phyloP scores from a whole-genome alignment of 2,888 invertebrate genomes.

The Cybosia mesomella region DNA sequence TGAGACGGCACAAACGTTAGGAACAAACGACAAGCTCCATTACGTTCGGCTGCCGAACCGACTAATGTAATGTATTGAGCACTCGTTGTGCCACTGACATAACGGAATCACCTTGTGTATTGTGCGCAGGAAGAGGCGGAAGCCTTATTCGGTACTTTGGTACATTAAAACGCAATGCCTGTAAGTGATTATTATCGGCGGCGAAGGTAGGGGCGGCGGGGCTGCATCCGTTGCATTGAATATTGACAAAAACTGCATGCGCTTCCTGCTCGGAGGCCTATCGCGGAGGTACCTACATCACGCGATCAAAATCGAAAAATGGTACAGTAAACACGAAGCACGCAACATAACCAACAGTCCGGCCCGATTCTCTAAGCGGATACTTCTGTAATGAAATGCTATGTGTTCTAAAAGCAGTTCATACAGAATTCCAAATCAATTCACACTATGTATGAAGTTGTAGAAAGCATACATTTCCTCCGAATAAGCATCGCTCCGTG shows the following conservation, averaged over 20 bases:
- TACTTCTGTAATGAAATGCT: constrained; percentile 10
- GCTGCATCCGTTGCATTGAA: constrained; percentile 40
- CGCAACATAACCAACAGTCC: neutral
- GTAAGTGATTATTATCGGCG: constrained; percentile 28
- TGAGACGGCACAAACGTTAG: constrained; percentile 5
- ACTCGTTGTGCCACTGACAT: constrained; percentile 13
- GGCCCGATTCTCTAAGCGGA: constrained; percentile 6
- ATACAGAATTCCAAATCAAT: constrained; percentile 17
- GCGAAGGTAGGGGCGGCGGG: constrained; percentile 18
- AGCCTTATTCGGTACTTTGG: constrained; percentile 24
- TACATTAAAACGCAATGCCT: constrained; percentile 31
- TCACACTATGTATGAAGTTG: constrained; percentile 21
- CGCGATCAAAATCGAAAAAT: neutral
- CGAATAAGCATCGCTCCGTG: neutral
- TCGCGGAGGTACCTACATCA: constrained; percentile 7
- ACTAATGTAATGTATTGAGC: neutral
- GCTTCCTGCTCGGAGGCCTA: constrained; percentile 38
- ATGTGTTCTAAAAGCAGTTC: constrained; percentile 18
- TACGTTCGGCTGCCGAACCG: constrained; percentile 9
- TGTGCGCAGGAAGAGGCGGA: constrained; percentile 34
- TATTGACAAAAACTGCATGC: constrained; percentile 39
- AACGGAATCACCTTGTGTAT: constrained; percentile 27
- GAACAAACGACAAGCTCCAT: constrained; percentile 17
- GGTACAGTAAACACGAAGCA: neutral
- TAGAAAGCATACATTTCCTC: constrained; percentile 22